Evolutionary conservation across 2,888 invertebrate species (phyloP).

Genomic region (Campaea margaritaria): DNA sequence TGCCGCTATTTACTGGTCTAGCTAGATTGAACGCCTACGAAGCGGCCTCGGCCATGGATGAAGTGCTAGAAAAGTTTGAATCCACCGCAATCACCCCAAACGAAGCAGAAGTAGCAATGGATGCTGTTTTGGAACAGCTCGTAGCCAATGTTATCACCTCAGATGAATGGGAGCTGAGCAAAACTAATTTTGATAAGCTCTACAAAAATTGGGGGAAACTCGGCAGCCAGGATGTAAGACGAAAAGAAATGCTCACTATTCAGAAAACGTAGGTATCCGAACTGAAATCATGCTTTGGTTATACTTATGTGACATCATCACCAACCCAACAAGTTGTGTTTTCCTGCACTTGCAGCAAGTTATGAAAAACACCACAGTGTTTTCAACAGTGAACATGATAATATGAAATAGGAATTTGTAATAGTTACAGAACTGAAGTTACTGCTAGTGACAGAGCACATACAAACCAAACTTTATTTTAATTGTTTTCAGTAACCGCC

Average conservation of each 20-base stretch:
- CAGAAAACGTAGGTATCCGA: conserved; percentile 83
- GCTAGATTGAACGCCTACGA: not conserved
- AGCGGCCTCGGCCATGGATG: conserved; percentile 60
- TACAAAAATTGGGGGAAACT: conserved; percentile 75
- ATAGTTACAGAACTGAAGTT: too few species aligned
- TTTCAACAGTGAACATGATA: too few species aligned
- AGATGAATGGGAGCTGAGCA: conserved; percentile 41
- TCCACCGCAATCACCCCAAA: conserved; percentile 48
- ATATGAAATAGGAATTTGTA: too few species aligned
- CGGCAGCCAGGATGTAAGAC: conserved; percentile 80
- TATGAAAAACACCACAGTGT: too few species aligned
- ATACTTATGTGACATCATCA: too few species aligned
- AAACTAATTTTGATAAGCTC: conserved; percentile 55
- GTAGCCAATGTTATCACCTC: conserved; percentile 49
- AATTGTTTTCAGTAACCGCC: conserved; percentile 80
- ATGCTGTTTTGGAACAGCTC: conserved; percentile 65
- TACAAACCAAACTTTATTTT: too few species aligned
- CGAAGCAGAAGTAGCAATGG: too few species aligned
- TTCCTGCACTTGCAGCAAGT: too few species aligned
- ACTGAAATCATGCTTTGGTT: not conserved
- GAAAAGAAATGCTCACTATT: conserved; percentile 79
- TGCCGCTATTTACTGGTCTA: not conserved
- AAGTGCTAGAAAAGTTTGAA: conserved; percentile 61
- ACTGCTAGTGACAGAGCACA: too few species aligned
- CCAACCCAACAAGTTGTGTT: too few species aligned